These are phyloP conservation scores for Cotesia chilonis DNA, from an alignment of 1,140 invertebrate genomes.

Conservation along the genomic window DNA sequence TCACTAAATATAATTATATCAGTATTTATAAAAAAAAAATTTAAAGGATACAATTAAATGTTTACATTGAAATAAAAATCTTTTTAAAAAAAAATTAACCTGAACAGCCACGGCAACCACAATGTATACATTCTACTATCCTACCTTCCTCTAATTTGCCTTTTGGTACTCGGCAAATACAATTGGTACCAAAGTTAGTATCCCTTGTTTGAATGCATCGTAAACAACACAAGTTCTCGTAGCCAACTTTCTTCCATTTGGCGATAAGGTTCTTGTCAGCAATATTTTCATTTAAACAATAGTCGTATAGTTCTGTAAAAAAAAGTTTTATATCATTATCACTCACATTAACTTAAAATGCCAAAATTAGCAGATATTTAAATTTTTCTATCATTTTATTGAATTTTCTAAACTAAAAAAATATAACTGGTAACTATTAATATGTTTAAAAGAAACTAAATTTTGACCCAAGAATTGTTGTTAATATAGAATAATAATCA, in stretches of 20 bases:
- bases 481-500: no score
- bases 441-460: no score
- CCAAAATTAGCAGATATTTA: neutral
- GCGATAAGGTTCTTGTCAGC: slow-evolving; percentile 98
- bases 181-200: slow-evolving; percentile 99
- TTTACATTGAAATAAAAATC: slow-evolving; percentile 17
- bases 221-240: slow-evolving; percentile 99
- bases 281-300: slow-evolving; percentile 96
- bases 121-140: slow-evolving; percentile 97
- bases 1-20: no score
- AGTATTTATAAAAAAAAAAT: no score
- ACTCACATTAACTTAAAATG: no score
- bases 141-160: slow-evolving; percentile 97
- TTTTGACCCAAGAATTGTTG: no score
- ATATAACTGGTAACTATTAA: no score
- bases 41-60: slow-evolving; percentile 1
- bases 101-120: slow-evolving; percentile 95
- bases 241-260: slow-evolving; percentile 99
- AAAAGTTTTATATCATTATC: slow-evolving; percentile 9
- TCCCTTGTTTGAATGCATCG: slow-evolving; percentile 98
- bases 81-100: slow-evolving; percentile 67
- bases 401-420: no score
- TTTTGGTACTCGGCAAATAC: slow-evolving; percentile 98
- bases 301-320: slow-evolving; percentile 92
- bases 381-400: neutral